Evolutionary conservation across 2,113 vertebrate species (phyloP).

Genomic region (Brienomyrus longianalis): DNA sequence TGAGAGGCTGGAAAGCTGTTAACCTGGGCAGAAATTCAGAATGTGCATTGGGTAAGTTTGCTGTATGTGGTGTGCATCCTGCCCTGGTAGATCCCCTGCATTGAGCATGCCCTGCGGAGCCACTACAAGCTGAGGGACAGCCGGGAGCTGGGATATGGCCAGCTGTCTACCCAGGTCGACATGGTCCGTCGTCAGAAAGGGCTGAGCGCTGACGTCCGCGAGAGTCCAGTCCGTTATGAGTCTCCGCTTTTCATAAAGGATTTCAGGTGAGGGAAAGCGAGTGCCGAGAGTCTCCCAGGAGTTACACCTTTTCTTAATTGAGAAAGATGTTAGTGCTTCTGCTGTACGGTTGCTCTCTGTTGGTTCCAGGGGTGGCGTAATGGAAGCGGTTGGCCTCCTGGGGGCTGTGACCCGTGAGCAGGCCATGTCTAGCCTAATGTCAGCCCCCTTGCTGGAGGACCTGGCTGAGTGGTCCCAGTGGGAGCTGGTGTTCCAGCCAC

Average conservation of each 20-base stretch:
- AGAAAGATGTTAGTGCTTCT: background rate
- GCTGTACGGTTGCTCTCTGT: background rate
- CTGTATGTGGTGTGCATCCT: background rate
- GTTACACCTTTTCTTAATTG: background rate
- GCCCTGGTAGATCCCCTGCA: constrained; percentile 44
- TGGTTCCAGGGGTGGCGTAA: constrained; percentile 29
- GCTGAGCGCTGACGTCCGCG: constrained; percentile 32
- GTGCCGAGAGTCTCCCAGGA: background rate
- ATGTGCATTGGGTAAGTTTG: background rate
- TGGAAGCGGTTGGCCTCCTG: constrained; percentile 49
- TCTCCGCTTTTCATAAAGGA: constrained; percentile 53
- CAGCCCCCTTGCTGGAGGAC: constrained; percentile 64
- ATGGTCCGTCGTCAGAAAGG: constrained; percentile 48
- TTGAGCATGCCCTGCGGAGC: constrained; percentile 55
- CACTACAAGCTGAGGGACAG: constrained; percentile 59
- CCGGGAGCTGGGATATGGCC: constrained; percentile 58
- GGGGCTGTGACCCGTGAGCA: constrained; percentile 52
- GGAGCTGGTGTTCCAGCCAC: constrained; percentile 61
- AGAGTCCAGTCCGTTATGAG: constrained; percentile 54
- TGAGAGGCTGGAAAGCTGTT: background rate
- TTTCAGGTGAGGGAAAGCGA: constrained; percentile 30
- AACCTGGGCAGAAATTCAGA: background rate
- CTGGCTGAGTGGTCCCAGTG: constrained; percentile 64
- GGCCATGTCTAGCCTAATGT: constrained; percentile 54
- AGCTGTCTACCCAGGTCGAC: constrained; percentile 45